Base-by-base conservation (phyloP, 2,113 vertebrate species). In the Pterocles gutturalis region DNA sequence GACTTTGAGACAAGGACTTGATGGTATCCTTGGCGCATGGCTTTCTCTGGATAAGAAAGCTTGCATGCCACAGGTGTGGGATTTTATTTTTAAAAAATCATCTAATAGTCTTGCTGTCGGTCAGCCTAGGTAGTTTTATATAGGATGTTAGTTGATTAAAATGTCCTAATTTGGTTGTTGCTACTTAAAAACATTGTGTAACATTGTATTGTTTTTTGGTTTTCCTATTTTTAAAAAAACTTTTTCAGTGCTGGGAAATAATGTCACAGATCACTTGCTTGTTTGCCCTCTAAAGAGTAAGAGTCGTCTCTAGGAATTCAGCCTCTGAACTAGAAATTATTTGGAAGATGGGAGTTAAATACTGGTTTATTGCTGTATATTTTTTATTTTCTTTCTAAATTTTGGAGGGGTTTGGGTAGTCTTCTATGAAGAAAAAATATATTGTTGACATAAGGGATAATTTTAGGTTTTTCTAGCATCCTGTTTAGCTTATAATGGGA, bases 341-440 rank as follows among this genome's bases (percentile, higher is more conserved):
- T 86, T 65, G 36, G 16, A 82, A 76, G 11, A 26, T 53, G 24
- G 5, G 34, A 49, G 8, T 79, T 83, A 87, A 65, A 36, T 72
- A n/a, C 6, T 1, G 7, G 6, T 76, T 79, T 53, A 36, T 8
- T 53, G 13, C 26, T 14, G 13, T 66, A 2, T 55, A 17, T 60
- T 90, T 90, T 79, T 67, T 51, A 19, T 26, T 87, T 83, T 60
- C 13, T 65, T 79, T 73, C 19, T 58, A 29, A 46, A 17, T 20
- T 9, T n/a, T 60, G 31, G 6, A 13, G 1, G 4, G 0, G 0
- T 2, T 26, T 60, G 72, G 46, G 28, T 31, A 8, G 36, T 45
- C 15, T 28, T 84, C 13, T 87, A 0, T 36, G 34, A 87, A 49
- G 31, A 25, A 79, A 51, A 67, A 17, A 28, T 11, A 19, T 6